Evolutionary conservation across 2,888 invertebrate genomes (phyloP), one percentile per base, ranked within the genome.

Genomic region (Mactromeris polynyma): DNA sequence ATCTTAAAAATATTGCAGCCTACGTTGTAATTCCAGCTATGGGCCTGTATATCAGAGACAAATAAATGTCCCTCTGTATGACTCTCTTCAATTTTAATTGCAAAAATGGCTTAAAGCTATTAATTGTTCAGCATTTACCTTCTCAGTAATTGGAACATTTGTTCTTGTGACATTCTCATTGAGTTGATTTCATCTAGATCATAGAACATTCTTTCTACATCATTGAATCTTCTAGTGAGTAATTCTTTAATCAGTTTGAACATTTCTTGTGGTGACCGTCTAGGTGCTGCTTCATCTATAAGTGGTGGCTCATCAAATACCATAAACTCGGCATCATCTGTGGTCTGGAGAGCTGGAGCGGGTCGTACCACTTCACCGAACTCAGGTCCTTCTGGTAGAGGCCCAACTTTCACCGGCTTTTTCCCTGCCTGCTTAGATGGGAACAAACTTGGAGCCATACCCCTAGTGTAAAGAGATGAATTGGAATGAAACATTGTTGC

Each of bases 161-260:
- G 95, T 90, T 96, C 96, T 86, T 96, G 96, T 31, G 96, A 94
- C 80, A 96, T 88, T 46, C 96, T 92, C 73, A 95, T 93, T 0
- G 95, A 95, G 90, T 96, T 96, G n/a, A 93, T 92, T 87, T 95
- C 96, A 88, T 96, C 96, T 79, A 96, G 82, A 38, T 96, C 96
- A 54, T 95, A 93, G 94, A 96, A 96, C 11, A 88, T 90, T 26
- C 93, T 91, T 88, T 96, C 96, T 1, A 96, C 94, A 36, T 95
- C 95, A 88, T 95, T 95, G 92, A 94, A 96, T 40, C 93, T 85
- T 46, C 91, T 93, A 69, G 92, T 94, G 88, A 96, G 90, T 79
- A 96, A 89, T 58, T 95, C 95, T 91, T 96, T 96, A 87, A 96
- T 95, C 11, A 94, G 80, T 90, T 88, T 93, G 90, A 95, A 95